Base-by-base conservation (phyloP, 2,113 vertebrate species). In the Channa argus region DNA sequence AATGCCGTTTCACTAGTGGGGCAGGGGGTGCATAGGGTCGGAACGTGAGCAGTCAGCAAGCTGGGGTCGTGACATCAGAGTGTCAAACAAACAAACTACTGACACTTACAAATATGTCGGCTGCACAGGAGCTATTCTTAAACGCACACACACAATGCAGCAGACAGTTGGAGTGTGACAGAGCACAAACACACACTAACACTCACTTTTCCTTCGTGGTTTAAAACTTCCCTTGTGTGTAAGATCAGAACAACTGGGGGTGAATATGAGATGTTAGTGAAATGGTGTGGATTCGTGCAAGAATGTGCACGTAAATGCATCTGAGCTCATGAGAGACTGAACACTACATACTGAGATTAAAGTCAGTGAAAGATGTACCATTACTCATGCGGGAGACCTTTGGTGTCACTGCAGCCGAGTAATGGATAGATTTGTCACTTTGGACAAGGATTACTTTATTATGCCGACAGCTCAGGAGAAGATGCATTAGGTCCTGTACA, bases 301-400 rank as follows among this genome's bases (percentile, higher is more conserved):
- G 66, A 13, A 2, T 37, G 70, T 76, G 77, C 50, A 67, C 6
- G 36, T n/a, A 44, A 15, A 11, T 9, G 76, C 80, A 45, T 74
- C 62, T 59, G 62, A 63, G 79, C 15, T 10, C 8, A 8, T 53
- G 75, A 43, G 5, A 55, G 66, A 43, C 94, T 92, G 92, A 90
- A 92, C 91, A 84, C 92, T 92, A 92, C 94, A 96, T 95, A 94
- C 93, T 94, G 95, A 97, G 94, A 96, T 96, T 96, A 96, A 96
- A 96, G 95, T 79, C 86, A 63, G 75, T 41, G 74, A 82, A 87
- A 83, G 84, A 86, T 85, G 86, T 64, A 36, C 89, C 90, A 93
- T 94, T 84, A 65, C 82, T 94, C 92, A 93, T 66, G 56, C 77
- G 14, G 78, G 86, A 86, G 90, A 91, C 92, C 91, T 93, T 92